phyloP scores from a whole-genome alignment of 2,797 vertebrate species.

The Enoplosus armatus region DNA sequence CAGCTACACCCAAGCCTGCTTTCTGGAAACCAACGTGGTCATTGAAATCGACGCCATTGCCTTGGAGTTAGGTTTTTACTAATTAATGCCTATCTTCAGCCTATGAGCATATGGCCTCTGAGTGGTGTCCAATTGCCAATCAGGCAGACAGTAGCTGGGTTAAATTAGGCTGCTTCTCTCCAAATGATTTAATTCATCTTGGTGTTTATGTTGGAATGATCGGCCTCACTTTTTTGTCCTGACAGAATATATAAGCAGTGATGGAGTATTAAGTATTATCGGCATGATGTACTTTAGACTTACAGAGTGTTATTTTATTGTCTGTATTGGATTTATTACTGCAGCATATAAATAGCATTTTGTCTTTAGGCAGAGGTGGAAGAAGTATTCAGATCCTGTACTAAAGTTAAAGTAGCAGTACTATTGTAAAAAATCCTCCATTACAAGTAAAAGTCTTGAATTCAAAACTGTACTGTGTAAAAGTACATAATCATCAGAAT shows the following conservation, averaged over 20 bases:
- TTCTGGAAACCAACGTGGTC: background rate
- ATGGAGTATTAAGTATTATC: background rate
- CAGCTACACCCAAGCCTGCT: background rate
- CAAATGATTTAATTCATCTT: constrained; percentile 15
- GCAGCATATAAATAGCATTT: too few relatives aligned
- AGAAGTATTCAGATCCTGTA: background rate
- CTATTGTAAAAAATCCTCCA: background rate
- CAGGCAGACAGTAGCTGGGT: constrained; percentile 42
- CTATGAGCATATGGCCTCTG: constrained; percentile 49
- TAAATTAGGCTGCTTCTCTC: constrained; percentile 7
- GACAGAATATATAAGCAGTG: background rate
- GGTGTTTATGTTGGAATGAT: constrained; percentile 6
- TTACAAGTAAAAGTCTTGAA: background rate
- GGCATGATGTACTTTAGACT: background rate
- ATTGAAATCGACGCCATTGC: background rate
- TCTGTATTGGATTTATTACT: too few relatives aligned
- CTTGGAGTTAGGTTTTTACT: constrained; percentile 37
- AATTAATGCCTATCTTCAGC: constrained; percentile 54
- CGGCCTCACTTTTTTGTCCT: background rate
- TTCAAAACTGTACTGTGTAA: background rate
- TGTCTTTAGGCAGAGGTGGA: background rate
- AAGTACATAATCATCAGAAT: background rate
- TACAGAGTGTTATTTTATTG: background rate
- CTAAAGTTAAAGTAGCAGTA: background rate
- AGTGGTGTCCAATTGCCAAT: constrained; percentile 55